Percentiles rank a stretch among this genome's conserved stretches.
Evolutionary conservation across 2,888 invertebrate genomes (phyloP).

Genomic region (Leptarthrus brevirostris): DNA sequence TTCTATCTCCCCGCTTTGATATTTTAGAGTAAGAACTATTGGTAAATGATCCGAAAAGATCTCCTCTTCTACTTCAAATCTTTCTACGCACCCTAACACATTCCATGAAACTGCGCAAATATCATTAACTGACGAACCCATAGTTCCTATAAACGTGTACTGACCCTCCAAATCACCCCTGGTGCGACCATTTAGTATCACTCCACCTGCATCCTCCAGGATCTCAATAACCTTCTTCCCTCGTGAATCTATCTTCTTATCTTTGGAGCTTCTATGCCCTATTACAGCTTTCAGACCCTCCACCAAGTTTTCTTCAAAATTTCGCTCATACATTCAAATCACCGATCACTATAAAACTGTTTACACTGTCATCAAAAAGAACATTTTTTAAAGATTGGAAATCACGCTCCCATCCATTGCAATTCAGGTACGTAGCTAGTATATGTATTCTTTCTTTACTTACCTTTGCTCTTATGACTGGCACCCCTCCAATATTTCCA

Average conservation of each 20-base stretch:
- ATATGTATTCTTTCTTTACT: neutral
- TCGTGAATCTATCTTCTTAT: neutral
- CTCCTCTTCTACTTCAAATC: no score
- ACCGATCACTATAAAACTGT: neutral
- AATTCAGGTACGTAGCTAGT: neutral
- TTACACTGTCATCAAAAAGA: neutral
- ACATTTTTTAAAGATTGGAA: neutral
- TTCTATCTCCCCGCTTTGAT: no score
- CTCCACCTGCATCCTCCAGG: neutral
- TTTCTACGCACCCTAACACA: no score
- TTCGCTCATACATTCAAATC: neutral
- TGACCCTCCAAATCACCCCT: neutral
- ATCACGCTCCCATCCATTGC: neutral
- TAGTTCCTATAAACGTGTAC: neutral
- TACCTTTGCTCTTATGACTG: no score
- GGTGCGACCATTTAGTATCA: neutral
- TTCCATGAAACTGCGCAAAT: neutral
- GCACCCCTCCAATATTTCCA: neutral
- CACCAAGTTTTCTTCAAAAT: neutral
- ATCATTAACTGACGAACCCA: neutral
- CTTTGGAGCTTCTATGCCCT: neutral
- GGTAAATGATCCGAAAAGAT: no score
- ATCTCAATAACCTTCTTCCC: neutral
- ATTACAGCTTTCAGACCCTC: neutral
- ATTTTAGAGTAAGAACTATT: no score